Conservation (phyloP, 2,888 invertebrate genomes). For the Stegana nigrithorax region DNA sequence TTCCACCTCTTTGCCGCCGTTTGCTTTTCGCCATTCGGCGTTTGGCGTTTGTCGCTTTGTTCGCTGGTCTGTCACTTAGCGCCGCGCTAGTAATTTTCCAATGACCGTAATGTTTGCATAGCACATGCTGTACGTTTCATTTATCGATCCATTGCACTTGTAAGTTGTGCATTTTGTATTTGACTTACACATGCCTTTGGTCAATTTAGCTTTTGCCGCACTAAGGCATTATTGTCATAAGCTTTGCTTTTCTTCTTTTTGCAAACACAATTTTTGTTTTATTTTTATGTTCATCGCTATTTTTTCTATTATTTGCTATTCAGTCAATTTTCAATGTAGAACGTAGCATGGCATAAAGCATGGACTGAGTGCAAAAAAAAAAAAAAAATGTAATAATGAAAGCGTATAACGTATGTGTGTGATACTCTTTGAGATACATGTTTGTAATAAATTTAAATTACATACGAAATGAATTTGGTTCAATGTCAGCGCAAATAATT, state of each 20-base stretch:
- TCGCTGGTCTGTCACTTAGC: too few relatives aligned
- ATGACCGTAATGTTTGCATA: not conserved
- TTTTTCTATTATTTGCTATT: not conserved
- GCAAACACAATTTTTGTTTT: too few relatives aligned
- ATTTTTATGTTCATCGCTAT: not conserved
- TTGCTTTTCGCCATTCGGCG: too few relatives aligned
- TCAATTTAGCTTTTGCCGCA: slow-evolving; percentile 6
- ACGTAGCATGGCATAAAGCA: too few relatives aligned
- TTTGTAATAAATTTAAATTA: slow-evolving; percentile 26
- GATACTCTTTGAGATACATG: slow-evolving; percentile 11
- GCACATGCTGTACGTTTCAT: too few relatives aligned
- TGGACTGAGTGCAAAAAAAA: not conserved
- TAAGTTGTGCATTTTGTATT: too few relatives aligned
- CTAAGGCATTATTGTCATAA: not conserved
- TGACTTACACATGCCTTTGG: too few relatives aligned
- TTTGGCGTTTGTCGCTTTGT: too few relatives aligned
- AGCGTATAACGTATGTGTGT: slow-evolving; percentile 1
- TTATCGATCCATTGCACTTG: not conserved
- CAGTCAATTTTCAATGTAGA: too few relatives aligned
- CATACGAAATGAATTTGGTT: slow-evolving; percentile 43
- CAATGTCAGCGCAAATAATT: slow-evolving; percentile 51
- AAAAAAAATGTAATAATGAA: not conserved
- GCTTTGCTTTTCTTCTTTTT: not conserved
- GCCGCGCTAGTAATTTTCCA: not conserved
- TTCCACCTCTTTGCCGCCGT: too few relatives aligned